Base-by-base conservation (phyloP, 1,140 invertebrate genomes). In the Riptortus pedestris region DNA sequence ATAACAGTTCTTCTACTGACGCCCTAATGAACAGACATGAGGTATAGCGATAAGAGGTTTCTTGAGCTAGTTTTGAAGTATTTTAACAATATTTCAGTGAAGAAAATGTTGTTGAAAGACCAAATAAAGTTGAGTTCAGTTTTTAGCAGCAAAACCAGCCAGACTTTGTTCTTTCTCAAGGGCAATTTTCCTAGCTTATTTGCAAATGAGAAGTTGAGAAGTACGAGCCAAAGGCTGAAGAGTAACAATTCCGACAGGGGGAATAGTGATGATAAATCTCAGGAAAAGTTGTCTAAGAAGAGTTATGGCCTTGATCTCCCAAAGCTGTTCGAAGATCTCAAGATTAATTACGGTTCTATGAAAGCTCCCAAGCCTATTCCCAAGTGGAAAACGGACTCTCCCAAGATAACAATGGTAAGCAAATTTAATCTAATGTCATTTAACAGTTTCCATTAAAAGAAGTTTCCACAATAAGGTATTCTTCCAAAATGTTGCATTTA, bases 361-460 rank as follows among this genome's bases (percentile, higher is more conserved):
- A 20, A 51, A 51, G 5, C 45, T 3, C 43, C 20, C 2, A 12
- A n/a, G 29, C n/a, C n/a, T n/a, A 62, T 63, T n/a, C 62, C 62
- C n/a, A 63, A 45, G 24, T 62, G 60, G 60, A 62, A 62, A 26
- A 62, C 38, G 27, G 2, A 62, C 3, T 2, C 18, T 2, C 29
- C 60, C 22, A 4, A 33, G 11, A 22, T 62, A 9, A 31, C 60
- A 7, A 12, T 62, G 22, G 60, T 62, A 27, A 47, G 33, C 47
- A 47, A 7, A 24, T 18, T n/a, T 33, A 18, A 38, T 24, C 7
- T 22, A 11, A 7, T 28, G 7, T 57, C 7, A 22, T 9, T 26
- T 57, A 7, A 4, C n/a, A 5, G 7, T 14, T 24, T 26, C 7
- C 22, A 24, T 24, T 57, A 3, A 57, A 24, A 24, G 7, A 9